phyloP scores from a whole-genome alignment of 2,888 invertebrate species.

The Mechanitis mazaeus region DNA sequence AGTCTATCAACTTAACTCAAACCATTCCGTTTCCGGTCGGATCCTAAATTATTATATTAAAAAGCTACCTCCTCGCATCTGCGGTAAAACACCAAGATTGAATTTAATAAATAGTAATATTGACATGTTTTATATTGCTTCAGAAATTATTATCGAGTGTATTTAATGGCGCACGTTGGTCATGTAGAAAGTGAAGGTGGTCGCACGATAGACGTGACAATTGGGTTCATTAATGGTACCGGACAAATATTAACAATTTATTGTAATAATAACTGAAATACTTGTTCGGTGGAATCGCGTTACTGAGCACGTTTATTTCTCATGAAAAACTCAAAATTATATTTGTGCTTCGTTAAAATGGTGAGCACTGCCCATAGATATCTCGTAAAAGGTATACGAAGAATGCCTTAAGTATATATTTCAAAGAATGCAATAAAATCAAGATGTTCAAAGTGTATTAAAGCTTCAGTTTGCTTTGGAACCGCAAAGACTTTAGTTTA shows the following conservation, averaged over 20 bases:
- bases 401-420: constrained; percentile 8
- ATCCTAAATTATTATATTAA: constrained; percentile 19
- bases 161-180: constrained; percentile 14
- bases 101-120: constrained; percentile 34
- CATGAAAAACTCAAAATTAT: too few species aligned
- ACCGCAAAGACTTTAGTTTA: background rate
- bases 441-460: too few species aligned
- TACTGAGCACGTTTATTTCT: too few species aligned
- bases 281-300: too few species aligned
- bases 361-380: background rate
- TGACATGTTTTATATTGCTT: constrained; percentile 29
- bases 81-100: constrained; percentile 39
- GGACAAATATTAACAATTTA: background rate
- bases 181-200: constrained; percentile 9
- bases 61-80: constrained; percentile 38
- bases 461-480: background rate
- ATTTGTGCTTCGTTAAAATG: too few species aligned
- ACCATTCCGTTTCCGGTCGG: constrained; percentile 8
- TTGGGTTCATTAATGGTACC: background rate
- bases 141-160: constrained; percentile 6
- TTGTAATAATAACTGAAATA: background rate
- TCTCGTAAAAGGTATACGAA: constrained; percentile 8
- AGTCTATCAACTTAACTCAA: too few species aligned
- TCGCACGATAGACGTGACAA: constrained; percentile 9
- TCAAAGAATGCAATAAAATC: too few species aligned